Evolutionary conservation across 2,113 vertebrate species (phyloP), one percentile per base, ranked within the genome.

Genomic region (Passerina amoena): DNA sequence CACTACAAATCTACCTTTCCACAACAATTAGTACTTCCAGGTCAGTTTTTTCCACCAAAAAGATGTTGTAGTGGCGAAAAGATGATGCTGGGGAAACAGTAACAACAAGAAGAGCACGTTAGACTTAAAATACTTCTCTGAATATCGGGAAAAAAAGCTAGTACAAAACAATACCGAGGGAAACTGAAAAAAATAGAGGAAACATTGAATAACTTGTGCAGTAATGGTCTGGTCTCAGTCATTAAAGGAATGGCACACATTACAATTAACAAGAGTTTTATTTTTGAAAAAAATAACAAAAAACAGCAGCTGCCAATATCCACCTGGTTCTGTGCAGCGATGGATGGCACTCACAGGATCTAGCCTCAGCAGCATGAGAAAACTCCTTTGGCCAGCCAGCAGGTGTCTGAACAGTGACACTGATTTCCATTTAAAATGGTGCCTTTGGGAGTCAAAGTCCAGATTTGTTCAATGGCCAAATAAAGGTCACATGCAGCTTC

Each of bases 1-100:
- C 9, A 13, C 64, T 57, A 27, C 64, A 33, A 27, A 38, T 77
- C 66, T 65, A 61, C 69, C 72, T 86, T 68, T 93, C 31, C 59
- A 22, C 54, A 60, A 35, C 59, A 11, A 22, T 42, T 8, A 53
- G 33, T 22, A 48, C 9, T 72, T 75, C 57, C 45, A 33, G 56
- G 47, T 95, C 73, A 94, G 15, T 87, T 84, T 73, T 92, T 90
- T 31, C 85, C 85, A 64, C 88, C 88, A 56, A 96, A 93, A 50
- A 95, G 61, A n/a, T 47, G 51, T 27, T 56, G 85, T 2, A 96
- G 57, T 27, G 94, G 88, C 0, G 1, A 51, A 40, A 90, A 14
- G n/a, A 94, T 78, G 24, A 82, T 17, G 25, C 94, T 95, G 71
- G 14, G 73, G 78, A 85, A 90, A 91, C 35, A 96, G 20, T 21